Evolutionary conservation across 2,113 vertebrate species (phyloP).

Genomic region (Bos javanicus): DNA sequence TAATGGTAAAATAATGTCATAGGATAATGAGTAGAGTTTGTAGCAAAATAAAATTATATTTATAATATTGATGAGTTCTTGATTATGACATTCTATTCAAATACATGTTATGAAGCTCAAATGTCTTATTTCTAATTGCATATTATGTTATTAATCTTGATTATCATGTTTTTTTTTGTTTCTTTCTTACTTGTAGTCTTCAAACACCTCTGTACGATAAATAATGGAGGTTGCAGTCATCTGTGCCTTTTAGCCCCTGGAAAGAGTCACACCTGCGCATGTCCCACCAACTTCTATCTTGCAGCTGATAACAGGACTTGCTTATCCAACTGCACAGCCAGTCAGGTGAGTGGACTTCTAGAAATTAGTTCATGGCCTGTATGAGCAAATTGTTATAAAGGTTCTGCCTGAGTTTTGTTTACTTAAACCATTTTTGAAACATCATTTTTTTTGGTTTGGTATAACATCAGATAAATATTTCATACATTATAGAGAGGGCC

Average conservation of each 20-base stretch:
- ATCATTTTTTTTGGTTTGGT: not conserved
- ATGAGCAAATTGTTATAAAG: not conserved
- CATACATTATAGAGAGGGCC: not conserved
- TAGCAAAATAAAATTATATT: not conserved
- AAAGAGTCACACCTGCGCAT: conserved; percentile 91
- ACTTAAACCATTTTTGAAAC: not conserved
- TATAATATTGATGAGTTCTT: not conserved
- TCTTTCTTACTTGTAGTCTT: conserved; percentile 82
- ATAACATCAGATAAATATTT: not conserved
- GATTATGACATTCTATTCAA: not conserved
- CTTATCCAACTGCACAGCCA: conserved; percentile 98
- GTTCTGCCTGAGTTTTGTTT: not conserved
- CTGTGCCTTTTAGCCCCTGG: conserved; percentile 94
- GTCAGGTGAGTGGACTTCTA: conserved; percentile 86
- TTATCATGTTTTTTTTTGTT: conserved; percentile 41
- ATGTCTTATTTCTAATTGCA: not conserved
- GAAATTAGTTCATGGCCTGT: not conserved
- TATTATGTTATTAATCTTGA: not conserved
- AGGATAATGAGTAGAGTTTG: not conserved
- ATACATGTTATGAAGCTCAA: not conserved
- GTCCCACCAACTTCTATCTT: conserved; percentile 98
- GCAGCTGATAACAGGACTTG: conserved; percentile 95
- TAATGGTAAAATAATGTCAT: not conserved
- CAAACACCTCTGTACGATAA: conserved; percentile 93
- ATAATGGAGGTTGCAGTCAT: conserved; percentile 97